Conservation (phyloP, 2,113 vertebrate species). For the Eleginops maclovinus region DNA sequence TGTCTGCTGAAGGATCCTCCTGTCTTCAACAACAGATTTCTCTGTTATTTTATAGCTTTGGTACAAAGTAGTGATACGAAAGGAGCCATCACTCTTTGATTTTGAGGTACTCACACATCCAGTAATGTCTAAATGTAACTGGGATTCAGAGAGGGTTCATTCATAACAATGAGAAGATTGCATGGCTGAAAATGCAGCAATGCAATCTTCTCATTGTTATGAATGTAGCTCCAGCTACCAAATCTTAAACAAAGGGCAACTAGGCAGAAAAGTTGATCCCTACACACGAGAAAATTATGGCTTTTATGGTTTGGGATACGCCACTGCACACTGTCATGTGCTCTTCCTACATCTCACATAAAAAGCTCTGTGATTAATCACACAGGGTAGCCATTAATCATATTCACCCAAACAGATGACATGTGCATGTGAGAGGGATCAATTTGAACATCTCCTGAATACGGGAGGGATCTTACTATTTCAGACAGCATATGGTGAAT, state of each 20-base stretch:
- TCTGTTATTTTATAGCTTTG: slow-evolving; percentile 11
- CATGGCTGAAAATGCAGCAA: too few species aligned
- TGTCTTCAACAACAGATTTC: slow-evolving; percentile 34
- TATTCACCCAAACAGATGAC: neutral
- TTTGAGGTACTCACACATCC: slow-evolving; percentile 24
- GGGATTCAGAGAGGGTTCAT: neutral
- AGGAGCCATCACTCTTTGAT: slow-evolving; percentile 14
- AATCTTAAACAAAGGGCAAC: neutral
- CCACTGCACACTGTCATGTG: neutral
- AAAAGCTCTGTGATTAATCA: neutral
- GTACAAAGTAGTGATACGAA: neutral
- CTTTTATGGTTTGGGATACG: neutral
- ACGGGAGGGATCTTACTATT: neutral
- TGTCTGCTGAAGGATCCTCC: slow-evolving; percentile 32
- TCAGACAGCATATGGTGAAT: neutral
- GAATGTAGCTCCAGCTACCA: too few species aligned
- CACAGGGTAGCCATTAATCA: neutral
- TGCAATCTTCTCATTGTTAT: too few species aligned
- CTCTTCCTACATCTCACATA: neutral
- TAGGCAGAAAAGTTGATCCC: neutral
- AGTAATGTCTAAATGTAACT: slow-evolving; percentile 24
- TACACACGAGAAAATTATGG: neutral
- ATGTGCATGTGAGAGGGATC: too few species aligned
- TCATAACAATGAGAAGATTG: too few species aligned
- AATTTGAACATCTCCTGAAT: neutral